Conservation (phyloP, 2,113 vertebrate genomes). For the Lepisosteus oculatus region DNA sequence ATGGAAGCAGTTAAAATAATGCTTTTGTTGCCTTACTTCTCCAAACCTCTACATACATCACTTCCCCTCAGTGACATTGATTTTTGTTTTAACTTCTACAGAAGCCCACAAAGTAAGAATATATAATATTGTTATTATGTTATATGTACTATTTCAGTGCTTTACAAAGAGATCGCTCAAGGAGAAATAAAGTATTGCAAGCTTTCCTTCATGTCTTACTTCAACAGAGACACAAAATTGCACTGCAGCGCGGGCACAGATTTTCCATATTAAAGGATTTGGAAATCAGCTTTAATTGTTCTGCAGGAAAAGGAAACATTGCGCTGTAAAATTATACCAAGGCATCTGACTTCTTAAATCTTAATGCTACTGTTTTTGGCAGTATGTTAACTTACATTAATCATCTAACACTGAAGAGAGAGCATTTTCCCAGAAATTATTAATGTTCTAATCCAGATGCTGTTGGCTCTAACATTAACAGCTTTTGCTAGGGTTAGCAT, state of each 20-base stretch:
- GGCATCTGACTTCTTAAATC: slow-evolving; percentile 13
- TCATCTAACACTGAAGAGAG: slow-evolving; percentile 11
- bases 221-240: background rate
- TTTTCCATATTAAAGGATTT: background rate
- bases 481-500: slow-evolving; percentile 10
- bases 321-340: slow-evolving; percentile 7
- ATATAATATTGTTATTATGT: background rate
- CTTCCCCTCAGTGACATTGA: background rate
- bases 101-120: background rate
- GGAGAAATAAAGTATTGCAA: background rate
- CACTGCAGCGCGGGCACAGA: background rate
- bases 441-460: background rate
- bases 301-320: background rate
- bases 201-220: background rate
- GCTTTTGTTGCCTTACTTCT: slow-evolving; percentile 5
- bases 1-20: slow-evolving; percentile 2
- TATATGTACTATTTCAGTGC: background rate
- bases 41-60: background rate
- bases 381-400: slow-evolving; percentile 12
- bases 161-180: background rate
- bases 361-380: slow-evolving; percentile 12
- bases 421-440: slow-evolving; percentile 10
- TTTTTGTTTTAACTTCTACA: background rate
- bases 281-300: background rate
- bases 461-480: background rate